A percentile compares a stretch with the other conserved stretches of the same genome.
phyloP scores from a whole-genome alignment of 1,140 invertebrate genomes.

The Ruditapes philippinarum region DNA sequence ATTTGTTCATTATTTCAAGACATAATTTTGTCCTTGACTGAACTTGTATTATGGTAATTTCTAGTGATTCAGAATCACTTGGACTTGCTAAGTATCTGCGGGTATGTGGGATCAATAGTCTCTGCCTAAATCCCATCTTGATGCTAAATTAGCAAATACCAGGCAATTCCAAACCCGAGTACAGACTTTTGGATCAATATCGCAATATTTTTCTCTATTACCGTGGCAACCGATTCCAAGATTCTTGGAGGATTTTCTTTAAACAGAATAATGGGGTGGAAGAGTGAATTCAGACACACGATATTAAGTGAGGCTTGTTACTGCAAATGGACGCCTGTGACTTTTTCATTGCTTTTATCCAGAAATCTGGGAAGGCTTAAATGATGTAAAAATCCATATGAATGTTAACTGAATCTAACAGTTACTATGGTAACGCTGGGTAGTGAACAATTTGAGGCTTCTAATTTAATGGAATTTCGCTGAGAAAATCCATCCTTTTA shows the following conservation, averaged over 20 bases:
- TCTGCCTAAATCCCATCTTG: constrained; percentile 35
- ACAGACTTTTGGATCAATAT: constrained; percentile 49
- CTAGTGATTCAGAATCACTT: not conserved
- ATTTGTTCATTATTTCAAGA: too few species aligned
- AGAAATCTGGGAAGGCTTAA: constrained; percentile 15
- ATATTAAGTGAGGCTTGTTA: constrained; percentile 11
- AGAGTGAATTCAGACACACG: not conserved
- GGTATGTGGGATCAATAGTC: constrained; percentile 33
- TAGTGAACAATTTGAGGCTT: constrained; percentile 36
- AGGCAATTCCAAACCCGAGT: not conserved
- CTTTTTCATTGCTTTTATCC: constrained; percentile 10
- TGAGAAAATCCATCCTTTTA: constrained; percentile 13
- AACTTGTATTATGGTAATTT: not conserved
- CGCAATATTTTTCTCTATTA: constrained; percentile 34
- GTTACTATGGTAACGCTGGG: constrained; percentile 38
- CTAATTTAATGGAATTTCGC: constrained; percentile 44
- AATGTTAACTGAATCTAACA: constrained; percentile 20
- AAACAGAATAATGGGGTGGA: constrained; percentile 52
- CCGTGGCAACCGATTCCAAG: constrained; percentile 42
- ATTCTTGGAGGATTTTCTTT: constrained; percentile 18
- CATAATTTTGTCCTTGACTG: not conserved
- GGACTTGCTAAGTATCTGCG: constrained; percentile 34
- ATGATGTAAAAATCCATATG: constrained; percentile 25
- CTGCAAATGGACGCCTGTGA: not conserved
- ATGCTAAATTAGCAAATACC: constrained; percentile 40